phyloP scores from a whole-genome alignment of 2,113 vertebrate genomes.

The Strigops habroptila region DNA sequence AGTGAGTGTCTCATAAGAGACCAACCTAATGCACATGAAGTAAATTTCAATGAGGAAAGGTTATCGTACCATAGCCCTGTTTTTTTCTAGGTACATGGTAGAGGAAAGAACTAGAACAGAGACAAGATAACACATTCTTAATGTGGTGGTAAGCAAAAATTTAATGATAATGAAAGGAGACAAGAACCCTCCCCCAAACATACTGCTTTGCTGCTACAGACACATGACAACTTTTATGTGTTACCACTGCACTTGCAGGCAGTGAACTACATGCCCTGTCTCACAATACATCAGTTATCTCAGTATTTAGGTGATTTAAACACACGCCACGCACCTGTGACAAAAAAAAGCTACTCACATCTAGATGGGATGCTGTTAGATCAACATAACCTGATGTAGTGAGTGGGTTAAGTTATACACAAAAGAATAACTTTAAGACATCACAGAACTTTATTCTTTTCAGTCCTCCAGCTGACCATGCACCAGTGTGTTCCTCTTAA shows the following conservation, averaged over 20 bases:
- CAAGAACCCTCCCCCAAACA: background rate
- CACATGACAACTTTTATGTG: background rate
- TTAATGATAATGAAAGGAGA: background rate
- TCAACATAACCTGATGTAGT: background rate
- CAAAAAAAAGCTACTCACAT: background rate
- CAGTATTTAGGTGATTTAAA: background rate
- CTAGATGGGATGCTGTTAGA: background rate
- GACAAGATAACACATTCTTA: background rate
- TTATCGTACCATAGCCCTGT: fast-evolving
- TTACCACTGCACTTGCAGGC: background rate
- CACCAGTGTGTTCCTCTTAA: background rate
- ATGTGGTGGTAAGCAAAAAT: background rate
- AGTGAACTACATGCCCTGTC: fast-evolving
- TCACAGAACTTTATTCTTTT: background rate
- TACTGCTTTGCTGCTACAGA: background rate
- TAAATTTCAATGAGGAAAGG: background rate
- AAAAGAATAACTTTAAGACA: background rate
- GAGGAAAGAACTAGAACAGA: background rate
- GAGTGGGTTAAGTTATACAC: background rate
- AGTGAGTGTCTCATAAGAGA: background rate
- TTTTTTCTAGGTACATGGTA: background rate
- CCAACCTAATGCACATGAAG: background rate
- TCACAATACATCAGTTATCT: fast-evolving
- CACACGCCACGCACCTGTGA: background rate
- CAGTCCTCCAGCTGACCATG: background rate